Evolutionary conservation across 2,888 invertebrate genomes (phyloP), one percentile per base, ranked within the genome.

Genomic region (Brenthis daphne): DNA sequence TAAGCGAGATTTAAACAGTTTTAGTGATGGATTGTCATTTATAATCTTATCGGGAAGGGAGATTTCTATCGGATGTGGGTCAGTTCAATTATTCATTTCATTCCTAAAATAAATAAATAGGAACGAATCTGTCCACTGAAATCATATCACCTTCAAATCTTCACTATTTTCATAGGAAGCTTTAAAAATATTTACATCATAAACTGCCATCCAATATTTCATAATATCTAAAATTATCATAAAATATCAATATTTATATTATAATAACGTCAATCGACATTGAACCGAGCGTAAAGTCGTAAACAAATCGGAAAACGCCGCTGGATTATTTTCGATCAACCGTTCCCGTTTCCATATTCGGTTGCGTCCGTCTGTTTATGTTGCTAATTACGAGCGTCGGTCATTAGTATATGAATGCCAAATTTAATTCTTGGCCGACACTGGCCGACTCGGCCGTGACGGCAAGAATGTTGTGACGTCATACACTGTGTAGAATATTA

Each of bases 391-490:
- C 84, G 83, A 81, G 78, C 75, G 68, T 72, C 77, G 74, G 75
- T 70, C 76, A 82, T 83, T 83, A 83, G 82, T 84, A 84, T 83
- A 86, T 82, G 76, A 73, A 82, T 83, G 88, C 90, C 86, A 89
- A 89, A 87, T 84, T 84, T 89, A 88, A 87, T 86, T 85, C 80
- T 85, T 86, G 89, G 87, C 89, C 82, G 80, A 69, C 60, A 69
- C 69, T 61, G 71, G 66, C 65, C 82, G 85, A 81, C 78, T 77
- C 73, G 78, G 79, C 79, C 80, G 79, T 81, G 82, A 80, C 83
- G 77, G 74, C 64, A 58, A 89, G 89, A 88, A 90, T 89, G 86
- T 76, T 74, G 74, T 88, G 88, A 89, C 90, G 91, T 87, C 84
- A 85, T 68, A 69, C 58, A 71, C 47, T 43, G 37, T 43, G 37